These are phyloP conservation scores for Tragelaphus eurycerus DNA, from an alignment of 2,797 vertebrate species.

Conservation along the genomic window DNA sequence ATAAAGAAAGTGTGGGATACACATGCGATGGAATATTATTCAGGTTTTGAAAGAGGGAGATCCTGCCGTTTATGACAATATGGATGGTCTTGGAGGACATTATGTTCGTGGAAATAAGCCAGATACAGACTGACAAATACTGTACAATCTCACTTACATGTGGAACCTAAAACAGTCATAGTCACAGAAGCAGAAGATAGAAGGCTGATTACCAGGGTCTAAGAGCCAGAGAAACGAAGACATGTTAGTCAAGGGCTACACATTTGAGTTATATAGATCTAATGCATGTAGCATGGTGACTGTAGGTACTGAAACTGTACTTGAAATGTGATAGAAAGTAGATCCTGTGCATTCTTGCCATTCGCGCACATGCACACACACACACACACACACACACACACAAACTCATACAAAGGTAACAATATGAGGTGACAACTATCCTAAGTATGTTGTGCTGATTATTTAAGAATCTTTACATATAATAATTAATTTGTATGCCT, in stretches of 20 bases:
- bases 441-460: neutral
- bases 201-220: neutral
- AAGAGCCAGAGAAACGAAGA: neutral
- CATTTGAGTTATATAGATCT: too few relatives aligned
- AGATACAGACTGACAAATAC: neutral
- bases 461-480: neutral
- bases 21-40: fast-evolving
- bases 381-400: neutral
- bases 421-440: neutral
- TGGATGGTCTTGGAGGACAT: neutral
- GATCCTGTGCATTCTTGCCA: neutral
- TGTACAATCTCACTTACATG: neutral
- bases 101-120: neutral
- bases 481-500: neutral
- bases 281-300: neutral
- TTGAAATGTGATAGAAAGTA: neutral
- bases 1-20: neutral
- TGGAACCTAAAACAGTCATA: neutral
- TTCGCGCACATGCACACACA: too few relatives aligned
- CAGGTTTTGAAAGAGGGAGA: neutral
- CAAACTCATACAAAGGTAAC: neutral
- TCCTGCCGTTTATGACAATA: neutral
- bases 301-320: too few relatives aligned
- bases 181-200: neutral
- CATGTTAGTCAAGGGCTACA: neutral